A percentile compares a stretch with the other conserved stretches of the same genome.
These are phyloP conservation scores for Gila robusta DNA, from an alignment of 2,797 vertebrate genomes.

Conservation along the genomic window DNA sequence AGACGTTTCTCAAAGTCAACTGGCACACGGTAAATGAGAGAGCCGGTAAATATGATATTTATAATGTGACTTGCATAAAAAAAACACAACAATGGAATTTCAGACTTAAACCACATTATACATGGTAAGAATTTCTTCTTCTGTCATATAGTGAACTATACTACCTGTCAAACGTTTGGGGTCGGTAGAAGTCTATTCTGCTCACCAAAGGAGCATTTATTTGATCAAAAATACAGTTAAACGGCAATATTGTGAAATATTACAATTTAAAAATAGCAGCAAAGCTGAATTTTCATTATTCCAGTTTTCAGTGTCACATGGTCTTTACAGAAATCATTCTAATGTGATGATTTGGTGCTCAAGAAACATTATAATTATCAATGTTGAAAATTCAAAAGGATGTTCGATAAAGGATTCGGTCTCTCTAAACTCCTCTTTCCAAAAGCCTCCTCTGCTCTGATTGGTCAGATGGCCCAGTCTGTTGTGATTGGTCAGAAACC, in stretches of 20 bases:
- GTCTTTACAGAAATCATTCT: not conserved
- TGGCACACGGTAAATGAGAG: not conserved
- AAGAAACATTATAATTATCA: not conserved
- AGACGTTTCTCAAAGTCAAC: constrained; percentile 4
- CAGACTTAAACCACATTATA: not conserved
- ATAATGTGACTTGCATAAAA: not conserved
- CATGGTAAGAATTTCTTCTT: not conserved
- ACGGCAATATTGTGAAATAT: not conserved
- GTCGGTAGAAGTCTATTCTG: not conserved
- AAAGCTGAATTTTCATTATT: not conserved
- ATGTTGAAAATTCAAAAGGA: not conserved
- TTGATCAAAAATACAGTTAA: not conserved
- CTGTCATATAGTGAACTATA: not conserved
- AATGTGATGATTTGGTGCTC: not conserved
- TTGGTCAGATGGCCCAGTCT: too few species aligned
- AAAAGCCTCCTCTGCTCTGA: too few species aligned
- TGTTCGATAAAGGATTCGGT: too few species aligned
- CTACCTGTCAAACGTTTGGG: not conserved
- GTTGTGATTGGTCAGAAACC: too few species aligned
- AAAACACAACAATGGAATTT: not conserved
- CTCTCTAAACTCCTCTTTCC: too few species aligned
- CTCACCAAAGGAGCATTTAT: not conserved
- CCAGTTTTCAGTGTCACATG: not conserved
- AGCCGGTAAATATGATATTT: not conserved
- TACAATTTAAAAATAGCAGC: not conserved